Conservation (phyloP, 2,797 vertebrate genomes). For the Petrocephalus schoutedeni region DNA sequence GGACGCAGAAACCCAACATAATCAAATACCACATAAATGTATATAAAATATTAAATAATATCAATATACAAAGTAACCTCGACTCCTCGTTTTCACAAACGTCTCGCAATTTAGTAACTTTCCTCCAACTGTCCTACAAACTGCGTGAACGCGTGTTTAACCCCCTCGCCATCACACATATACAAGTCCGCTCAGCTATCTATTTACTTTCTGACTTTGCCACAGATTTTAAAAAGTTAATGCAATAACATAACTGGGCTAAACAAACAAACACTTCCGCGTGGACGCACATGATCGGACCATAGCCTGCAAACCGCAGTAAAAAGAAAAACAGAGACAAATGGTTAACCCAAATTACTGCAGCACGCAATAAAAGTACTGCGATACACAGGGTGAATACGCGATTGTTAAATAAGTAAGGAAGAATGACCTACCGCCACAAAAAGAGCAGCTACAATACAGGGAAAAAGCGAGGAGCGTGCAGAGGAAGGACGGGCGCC, state of each 20-base stretch:
- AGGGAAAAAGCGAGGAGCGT: constrained; percentile 32
- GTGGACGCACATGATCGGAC: neutral
- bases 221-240: neutral
- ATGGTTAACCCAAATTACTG: neutral
- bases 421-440: constrained; percentile 48
- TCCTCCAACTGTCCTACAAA: neutral
- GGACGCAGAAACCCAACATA: neutral
- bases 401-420: neutral
- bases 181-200: neutral
- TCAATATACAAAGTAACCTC: neutral
- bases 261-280: neutral
- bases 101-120: neutral
- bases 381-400: neutral
- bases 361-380: neutral
- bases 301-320: neutral
- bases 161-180: neutral
- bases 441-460: constrained; percentile 16
- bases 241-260: neutral
- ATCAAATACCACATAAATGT: neutral
- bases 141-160: neutral
- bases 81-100: neutral
- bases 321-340: neutral
- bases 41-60: neutral
- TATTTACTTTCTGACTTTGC: neutral
- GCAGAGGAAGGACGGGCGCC: neutral